A percentile compares a stretch with the other conserved stretches of the same genome.
Evolutionary conservation across 2,888 invertebrate species (phyloP).

Genomic region (Euzophera pinguis): DNA sequence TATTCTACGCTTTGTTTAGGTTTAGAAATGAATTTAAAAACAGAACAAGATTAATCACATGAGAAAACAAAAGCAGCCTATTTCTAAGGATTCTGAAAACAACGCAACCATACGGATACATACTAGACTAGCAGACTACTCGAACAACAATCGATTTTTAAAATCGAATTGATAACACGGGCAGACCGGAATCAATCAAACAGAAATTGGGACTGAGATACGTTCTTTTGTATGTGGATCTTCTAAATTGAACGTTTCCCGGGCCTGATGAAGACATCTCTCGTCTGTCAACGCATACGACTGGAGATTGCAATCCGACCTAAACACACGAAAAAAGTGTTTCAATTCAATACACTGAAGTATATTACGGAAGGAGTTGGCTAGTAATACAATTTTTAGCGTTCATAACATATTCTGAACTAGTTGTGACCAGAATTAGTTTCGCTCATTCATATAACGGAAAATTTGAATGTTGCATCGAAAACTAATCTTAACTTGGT

Average conservation of each 20-base stretch:
- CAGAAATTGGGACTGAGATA: background rate
- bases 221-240: background rate
- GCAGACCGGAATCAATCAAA: background rate
- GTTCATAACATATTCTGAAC: too few relatives aligned
- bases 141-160: too few relatives aligned
- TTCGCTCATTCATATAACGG: too few relatives aligned
- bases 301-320: slow-evolving; percentile 34
- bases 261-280: slow-evolving; percentile 22
- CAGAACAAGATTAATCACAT: background rate
- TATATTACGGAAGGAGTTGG: background rate
- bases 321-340: slow-evolving; percentile 58
- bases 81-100: too few relatives aligned
- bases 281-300: slow-evolving; percentile 20
- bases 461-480: too few relatives aligned
- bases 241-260: background rate
- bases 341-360: background rate
- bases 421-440: too few relatives aligned
- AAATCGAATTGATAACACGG: background rate
- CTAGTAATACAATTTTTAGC: background rate
- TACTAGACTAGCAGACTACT: too few relatives aligned
- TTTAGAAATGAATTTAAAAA: background rate
- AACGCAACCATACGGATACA: too few relatives aligned
- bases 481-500: too few relatives aligned
- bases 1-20: background rate
- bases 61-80: too few relatives aligned